phyloP scores from a whole-genome alignment of 1,140 invertebrate genomes.

The Xylocopa sonorina region DNA sequence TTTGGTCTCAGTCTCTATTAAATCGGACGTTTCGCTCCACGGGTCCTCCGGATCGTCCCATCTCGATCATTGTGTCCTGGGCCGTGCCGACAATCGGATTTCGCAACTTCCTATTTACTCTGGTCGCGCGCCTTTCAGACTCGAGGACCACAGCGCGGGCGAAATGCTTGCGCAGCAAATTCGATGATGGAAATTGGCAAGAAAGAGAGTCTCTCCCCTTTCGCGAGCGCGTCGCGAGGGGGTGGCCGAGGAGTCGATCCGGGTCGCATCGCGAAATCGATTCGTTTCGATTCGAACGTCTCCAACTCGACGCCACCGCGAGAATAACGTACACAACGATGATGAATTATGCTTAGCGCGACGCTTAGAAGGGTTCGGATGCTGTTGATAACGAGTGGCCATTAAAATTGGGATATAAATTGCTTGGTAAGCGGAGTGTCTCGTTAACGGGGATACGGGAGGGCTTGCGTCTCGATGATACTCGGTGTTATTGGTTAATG shows the following conservation, averaged over 20 bases:
- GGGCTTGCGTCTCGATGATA: background rate
- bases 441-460: background rate
- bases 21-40: conserved; percentile 1
- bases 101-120: conserved; percentile 22
- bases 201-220: background rate
- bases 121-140: background rate
- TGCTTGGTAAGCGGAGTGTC: no score
- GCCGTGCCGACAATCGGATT: conserved; percentile 20
- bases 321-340: no score
- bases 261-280: background rate
- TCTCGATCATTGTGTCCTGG: conserved; percentile 1
- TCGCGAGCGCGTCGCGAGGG: background rate
- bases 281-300: background rate
- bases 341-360: no score
- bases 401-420: background rate
- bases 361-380: no score
- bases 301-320: no score
- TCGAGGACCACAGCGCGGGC: background rate
- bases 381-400: conserved; percentile 2
- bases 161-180: background rate
- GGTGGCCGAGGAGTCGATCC: background rate
- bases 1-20: background rate
- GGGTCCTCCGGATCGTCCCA: background rate
- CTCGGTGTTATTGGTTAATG: background rate
- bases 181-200: conserved; percentile 8